These are phyloP conservation scores for Rallus crepitans DNA, from an alignment of 2,797 vertebrate genomes.

Conservation along the genomic window DNA sequence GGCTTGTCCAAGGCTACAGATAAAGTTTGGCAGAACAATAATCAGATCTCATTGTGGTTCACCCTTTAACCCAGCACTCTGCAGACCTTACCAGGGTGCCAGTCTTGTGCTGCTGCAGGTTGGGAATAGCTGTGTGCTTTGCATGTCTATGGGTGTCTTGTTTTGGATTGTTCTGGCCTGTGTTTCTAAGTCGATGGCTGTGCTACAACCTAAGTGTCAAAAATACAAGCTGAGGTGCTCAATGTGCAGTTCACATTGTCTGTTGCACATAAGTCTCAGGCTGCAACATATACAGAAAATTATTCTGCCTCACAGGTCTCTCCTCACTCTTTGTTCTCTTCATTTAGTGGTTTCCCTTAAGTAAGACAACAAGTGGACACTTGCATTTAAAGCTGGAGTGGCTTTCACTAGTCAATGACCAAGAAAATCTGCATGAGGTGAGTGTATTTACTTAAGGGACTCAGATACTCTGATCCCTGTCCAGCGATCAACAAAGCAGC, in stretches of 20 bases:
- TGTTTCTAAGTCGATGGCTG: background rate
- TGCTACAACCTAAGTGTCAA: background rate
- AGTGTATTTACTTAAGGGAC: slow-evolving; percentile 13
- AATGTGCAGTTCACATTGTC: background rate
- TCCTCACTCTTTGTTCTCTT: slow-evolving; percentile 5
- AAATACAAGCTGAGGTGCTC: background rate
- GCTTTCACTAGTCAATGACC: slow-evolving; percentile 85
- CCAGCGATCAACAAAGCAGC: background rate
- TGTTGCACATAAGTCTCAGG: background rate
- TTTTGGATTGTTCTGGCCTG: background rate
- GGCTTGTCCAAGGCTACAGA: background rate
- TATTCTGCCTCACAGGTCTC: background rate
- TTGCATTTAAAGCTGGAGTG: slow-evolving; percentile 92
- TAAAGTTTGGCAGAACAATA: background rate
- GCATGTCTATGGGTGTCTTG: background rate
- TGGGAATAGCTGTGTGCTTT: background rate
- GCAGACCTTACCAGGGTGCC: background rate
- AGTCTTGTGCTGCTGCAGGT: background rate
- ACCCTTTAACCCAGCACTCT: background rate
- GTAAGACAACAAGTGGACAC: slow-evolving; percentile 80
- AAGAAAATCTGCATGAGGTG: slow-evolving; percentile 84
- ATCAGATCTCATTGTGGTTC: background rate
- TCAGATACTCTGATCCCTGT: background rate
- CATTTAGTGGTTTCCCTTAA: slow-evolving; percentile 89
- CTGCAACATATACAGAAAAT: background rate